These are phyloP conservation scores for Hymenochirus boettgeri DNA, from an alignment of 2,113 vertebrate species.

Conservation along the genomic window DNA sequence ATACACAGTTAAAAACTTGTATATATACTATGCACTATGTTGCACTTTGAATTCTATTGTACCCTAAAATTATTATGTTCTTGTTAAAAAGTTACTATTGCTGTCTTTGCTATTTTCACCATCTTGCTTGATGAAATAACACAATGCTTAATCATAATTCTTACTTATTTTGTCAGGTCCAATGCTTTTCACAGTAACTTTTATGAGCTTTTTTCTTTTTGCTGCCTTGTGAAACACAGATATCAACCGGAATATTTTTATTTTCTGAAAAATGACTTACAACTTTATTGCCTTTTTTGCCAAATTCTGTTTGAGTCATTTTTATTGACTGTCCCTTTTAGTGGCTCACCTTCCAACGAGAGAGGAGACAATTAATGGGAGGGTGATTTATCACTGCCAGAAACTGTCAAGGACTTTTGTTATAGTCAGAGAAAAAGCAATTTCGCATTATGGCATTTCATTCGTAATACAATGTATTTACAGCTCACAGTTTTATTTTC, in stretches of 20 bases:
- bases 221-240: slow-evolving; percentile 61
- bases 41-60: too few species aligned
- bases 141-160: too few species aligned
- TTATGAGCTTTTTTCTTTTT: too few species aligned
- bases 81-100: too few species aligned
- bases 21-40: too few species aligned
- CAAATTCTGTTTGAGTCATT: slow-evolving; percentile 99
- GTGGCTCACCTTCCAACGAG: slow-evolving; percentile 96
- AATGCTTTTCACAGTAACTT: too few species aligned
- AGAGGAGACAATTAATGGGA: slow-evolving; percentile 99
- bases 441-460: slow-evolving; percentile 99
- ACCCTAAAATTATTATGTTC: too few species aligned
- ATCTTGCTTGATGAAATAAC: too few species aligned
- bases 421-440: slow-evolving; percentile 92
- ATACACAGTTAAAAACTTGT: too few species aligned
- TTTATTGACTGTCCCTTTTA: slow-evolving; percentile 95
- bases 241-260: slow-evolving; percentile 75
- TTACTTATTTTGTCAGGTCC: too few species aligned
- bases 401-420: slow-evolving; percentile 99
- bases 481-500: slow-evolving; percentile 98
- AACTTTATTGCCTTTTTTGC: slow-evolving; percentile 86
- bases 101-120: too few species aligned
- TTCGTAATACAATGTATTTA: slow-evolving; percentile 99
- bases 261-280: slow-evolving; percentile 71
- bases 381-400: slow-evolving; percentile 99